These are phyloP conservation scores for Meliscaeva auricollis DNA, from an alignment of 2,888 invertebrate genomes.

Conservation along the genomic window DNA sequence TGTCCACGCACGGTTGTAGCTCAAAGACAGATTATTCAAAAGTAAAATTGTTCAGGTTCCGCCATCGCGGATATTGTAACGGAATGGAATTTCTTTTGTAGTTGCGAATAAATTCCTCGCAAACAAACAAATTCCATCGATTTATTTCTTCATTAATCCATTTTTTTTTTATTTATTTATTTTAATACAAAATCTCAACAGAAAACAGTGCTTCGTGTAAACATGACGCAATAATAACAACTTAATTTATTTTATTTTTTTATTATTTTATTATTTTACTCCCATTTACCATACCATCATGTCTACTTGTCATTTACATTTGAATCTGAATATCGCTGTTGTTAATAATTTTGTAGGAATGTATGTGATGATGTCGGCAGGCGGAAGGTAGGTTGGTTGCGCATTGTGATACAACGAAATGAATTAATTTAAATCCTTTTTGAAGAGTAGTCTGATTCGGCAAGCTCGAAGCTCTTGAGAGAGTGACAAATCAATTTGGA, in stretches of 20 bases:
- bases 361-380: neutral
- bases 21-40: neutral
- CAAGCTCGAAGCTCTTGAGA: neutral
- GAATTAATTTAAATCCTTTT: slow-evolving; percentile 51
- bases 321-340: slow-evolving; percentile 31
- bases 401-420: neutral
- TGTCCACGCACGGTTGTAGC: neutral
- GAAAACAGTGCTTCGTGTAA: slow-evolving; percentile 48
- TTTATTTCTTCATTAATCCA: neutral
- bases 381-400: neutral
- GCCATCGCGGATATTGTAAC: slow-evolving; percentile 4
- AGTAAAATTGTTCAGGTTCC: neutral
- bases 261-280: neutral
- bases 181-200: slow-evolving; percentile 8
- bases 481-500: slow-evolving; percentile 47
- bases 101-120: neutral
- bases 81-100: neutral
- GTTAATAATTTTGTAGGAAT: slow-evolving; percentile 37
- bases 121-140: slow-evolving; percentile 17
- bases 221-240: slow-evolving; percentile 55
- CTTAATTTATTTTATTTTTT: slow-evolving; percentile 1
- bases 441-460: slow-evolving; percentile 20
- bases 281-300: neutral
- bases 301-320: slow-evolving; percentile 42
- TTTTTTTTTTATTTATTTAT: slow-evolving; percentile 1